These are phyloP conservation scores for Dicerorhinus sumatrensis DNA, from an alignment of 2,113 vertebrate genomes.

Conservation along the genomic window DNA sequence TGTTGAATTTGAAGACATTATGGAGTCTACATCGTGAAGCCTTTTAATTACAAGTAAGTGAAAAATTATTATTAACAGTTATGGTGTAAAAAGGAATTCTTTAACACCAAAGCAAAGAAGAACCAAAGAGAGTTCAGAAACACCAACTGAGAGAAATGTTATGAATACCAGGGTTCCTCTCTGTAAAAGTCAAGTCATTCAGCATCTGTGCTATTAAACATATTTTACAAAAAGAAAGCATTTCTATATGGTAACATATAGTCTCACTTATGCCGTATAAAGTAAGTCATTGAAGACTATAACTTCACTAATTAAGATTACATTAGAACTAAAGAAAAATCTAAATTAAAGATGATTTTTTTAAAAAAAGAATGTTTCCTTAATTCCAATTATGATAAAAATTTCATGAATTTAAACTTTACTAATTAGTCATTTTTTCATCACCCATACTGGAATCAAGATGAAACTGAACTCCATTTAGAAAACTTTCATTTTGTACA, in stretches of 20 bases:
- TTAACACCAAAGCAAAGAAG: constrained; percentile 36
- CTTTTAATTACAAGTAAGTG: constrained; percentile 30
- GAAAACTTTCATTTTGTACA: neutral
- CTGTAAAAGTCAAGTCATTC: neutral
- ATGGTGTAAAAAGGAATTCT: neutral
- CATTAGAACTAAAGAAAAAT: constrained; percentile 27
- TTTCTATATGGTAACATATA: neutral
- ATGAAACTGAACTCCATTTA: neutral
- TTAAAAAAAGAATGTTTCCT: neutral
- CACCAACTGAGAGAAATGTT: neutral
- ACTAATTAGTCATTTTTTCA: neutral
- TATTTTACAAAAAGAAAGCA: constrained; percentile 18
- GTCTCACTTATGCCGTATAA: neutral
- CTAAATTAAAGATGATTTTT: constrained; percentile 14
- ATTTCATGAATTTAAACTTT: constrained; percentile 3
- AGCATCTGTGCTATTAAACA: neutral
- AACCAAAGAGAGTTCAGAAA: neutral
- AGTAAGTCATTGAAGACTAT: neutral
- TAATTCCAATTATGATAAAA: constrained; percentile 53
- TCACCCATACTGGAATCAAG: neutral
- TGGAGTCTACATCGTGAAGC: neutral
- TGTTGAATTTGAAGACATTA: constrained; percentile 24
- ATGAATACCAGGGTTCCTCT: neutral
- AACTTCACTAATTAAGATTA: neutral
- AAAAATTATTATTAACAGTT: constrained; percentile 35